These are phyloP conservation scores for Mallateleia sp. DNA, from an alignment of 2,888 invertebrate genomes.

Conservation along the genomic window DNA sequence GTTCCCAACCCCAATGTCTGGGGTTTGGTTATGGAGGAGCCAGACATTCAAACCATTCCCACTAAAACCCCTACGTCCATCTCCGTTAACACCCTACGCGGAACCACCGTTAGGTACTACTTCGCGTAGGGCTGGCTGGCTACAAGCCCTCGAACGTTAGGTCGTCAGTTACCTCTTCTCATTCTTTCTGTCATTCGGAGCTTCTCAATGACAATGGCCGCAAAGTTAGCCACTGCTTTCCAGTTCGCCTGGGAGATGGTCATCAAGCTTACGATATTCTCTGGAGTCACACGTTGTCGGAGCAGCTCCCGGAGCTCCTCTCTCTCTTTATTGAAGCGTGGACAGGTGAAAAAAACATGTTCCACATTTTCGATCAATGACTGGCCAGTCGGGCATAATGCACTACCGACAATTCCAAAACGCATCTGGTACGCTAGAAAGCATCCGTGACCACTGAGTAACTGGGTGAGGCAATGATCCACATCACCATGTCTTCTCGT, in stretches of 20 bases:
- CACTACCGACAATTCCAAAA: not conserved
- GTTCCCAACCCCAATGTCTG: no score
- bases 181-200: not conserved
- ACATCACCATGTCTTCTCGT: not conserved
- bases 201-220: not conserved
- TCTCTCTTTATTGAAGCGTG: not conserved
- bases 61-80: not conserved
- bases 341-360: slow-evolving; percentile 7
- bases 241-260: not conserved
- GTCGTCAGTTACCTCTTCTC: not conserved
- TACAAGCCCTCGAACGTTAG: not conserved
- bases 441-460: slow-evolving; percentile 12
- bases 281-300: not conserved
- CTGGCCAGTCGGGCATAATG: not conserved
- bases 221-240: not conserved
- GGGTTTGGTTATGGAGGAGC: no score
- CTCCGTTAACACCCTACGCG: not conserved
- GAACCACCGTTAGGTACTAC: slow-evolving; percentile 1
- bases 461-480: not conserved
- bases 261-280: not conserved
- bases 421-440: not conserved
- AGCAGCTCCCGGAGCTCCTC: not conserved
- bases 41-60: no score
- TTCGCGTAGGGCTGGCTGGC: not conserved
- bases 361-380: not conserved